Percentiles rank a stretch among this genome's conserved stretches.
phyloP scores from a whole-genome alignment of 2,888 invertebrate species.

The Odontomyia ornata region DNA sequence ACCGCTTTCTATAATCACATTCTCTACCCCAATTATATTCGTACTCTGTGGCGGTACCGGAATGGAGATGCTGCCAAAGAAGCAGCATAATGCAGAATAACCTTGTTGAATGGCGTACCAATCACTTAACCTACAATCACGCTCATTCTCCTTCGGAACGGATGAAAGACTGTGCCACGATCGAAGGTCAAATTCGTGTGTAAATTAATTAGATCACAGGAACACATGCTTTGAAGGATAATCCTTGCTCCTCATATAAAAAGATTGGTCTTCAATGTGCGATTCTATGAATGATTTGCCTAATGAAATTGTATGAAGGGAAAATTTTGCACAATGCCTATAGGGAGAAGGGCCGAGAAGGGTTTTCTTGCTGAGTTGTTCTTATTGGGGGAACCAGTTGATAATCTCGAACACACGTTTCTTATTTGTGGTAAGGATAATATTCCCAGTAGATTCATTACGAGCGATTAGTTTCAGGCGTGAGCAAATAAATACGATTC shows the following conservation, averaged over 20 bases:
- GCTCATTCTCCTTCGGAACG: conserved; percentile 46
- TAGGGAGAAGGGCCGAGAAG: neutral
- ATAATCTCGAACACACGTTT: conserved; percentile 47
- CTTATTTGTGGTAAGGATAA: conserved; percentile 42
- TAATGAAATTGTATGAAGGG: conserved; percentile 6
- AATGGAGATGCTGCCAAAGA: neutral
- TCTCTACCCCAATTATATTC: conserved; percentile 40
- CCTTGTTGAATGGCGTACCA: conserved; percentile 42
- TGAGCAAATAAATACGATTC: neutral
- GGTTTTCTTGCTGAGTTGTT: conserved; percentile 1
- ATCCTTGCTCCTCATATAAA: neutral
- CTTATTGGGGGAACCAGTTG: conserved; percentile 36
- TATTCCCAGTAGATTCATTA: conserved; percentile 47
- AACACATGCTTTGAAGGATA: conserved; percentile 25
- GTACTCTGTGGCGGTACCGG: neutral
- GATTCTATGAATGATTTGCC: neutral
- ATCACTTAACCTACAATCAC: conserved; percentile 9
- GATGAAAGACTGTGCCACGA: conserved; percentile 45
- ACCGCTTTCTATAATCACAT: conserved; percentile 48
- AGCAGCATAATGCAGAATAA: conserved; percentile 34
- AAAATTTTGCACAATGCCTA: neutral
- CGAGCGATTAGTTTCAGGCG: conserved; percentile 19
- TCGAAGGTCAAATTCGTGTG: conserved; percentile 53
- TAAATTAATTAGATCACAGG: conserved; percentile 52
- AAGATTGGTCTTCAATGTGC: neutral